These are phyloP conservation scores for Labeo calbasu DNA, from an alignment of 2,797 vertebrate species.

Conservation along the genomic window DNA sequence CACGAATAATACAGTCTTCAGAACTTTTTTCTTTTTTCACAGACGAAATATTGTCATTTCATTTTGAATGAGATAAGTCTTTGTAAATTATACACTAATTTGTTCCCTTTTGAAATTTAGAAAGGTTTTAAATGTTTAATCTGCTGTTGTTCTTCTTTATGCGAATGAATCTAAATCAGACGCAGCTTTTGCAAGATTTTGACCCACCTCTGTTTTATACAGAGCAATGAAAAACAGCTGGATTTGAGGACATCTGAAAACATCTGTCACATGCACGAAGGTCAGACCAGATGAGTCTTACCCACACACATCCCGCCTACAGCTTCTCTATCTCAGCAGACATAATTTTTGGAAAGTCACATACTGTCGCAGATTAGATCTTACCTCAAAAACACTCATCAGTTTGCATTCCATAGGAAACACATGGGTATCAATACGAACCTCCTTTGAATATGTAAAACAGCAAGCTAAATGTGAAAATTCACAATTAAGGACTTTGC, in stretches of 20 bases:
- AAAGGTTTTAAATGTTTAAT: background rate
- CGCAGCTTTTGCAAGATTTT: constrained; percentile 1
- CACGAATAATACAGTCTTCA: background rate
- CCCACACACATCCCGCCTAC: constrained; percentile 46
- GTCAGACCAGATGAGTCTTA: constrained; percentile 34
- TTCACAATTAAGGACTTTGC: background rate
- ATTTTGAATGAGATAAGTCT: background rate
- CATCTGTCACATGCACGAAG: constrained; percentile 40
- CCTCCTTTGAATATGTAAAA: background rate
- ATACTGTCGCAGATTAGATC: background rate
- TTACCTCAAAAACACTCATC: constrained; percentile 6
- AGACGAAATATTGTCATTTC: background rate
- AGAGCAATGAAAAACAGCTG: constrained; percentile 26
- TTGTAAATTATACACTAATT: background rate
- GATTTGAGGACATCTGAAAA: constrained; percentile 39
- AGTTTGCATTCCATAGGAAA: background rate
- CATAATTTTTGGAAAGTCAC: background rate
- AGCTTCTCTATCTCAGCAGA: constrained; percentile 13
- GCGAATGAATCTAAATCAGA: background rate
- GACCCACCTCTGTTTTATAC: constrained; percentile 20
- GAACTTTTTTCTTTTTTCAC: background rate
- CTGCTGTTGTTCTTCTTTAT: background rate
- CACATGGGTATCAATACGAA: background rate
- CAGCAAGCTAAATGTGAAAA: background rate
- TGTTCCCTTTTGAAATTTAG: background rate